Conservation (phyloP, 2,113 vertebrate species). For the Ciconia maguari region DNA sequence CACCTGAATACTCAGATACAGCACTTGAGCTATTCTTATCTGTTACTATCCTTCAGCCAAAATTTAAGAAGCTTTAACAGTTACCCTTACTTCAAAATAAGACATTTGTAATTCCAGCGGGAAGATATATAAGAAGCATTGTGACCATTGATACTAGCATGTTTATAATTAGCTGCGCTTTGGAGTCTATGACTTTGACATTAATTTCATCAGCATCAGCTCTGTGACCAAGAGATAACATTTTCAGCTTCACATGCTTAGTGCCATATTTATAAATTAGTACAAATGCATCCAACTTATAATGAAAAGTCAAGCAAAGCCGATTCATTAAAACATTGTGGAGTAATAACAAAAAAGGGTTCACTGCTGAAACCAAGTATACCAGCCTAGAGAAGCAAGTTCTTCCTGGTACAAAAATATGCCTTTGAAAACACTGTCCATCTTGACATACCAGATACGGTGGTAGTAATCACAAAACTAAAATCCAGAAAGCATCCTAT, state of each 20-base stretch:
- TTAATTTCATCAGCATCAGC: neutral
- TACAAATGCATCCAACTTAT: neutral
- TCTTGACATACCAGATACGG: neutral
- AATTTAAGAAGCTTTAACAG: neutral
- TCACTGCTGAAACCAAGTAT: neutral
- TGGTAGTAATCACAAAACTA: neutral
- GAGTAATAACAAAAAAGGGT: neutral
- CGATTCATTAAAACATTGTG: neutral
- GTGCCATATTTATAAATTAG: neutral
- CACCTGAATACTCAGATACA: neutral
- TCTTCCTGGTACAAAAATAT: neutral
- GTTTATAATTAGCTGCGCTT: neutral
- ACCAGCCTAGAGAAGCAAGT: neutral
- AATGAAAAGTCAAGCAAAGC: neutral
- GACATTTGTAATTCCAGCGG: neutral
- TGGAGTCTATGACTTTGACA: neutral
- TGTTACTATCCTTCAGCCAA: neutral
- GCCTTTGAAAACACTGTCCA: neutral
- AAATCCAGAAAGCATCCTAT: neutral
- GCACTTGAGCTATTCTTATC: neutral
- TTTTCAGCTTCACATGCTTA: neutral
- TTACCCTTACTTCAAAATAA: neutral
- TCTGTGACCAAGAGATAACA: neutral
- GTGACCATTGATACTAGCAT: neutral
- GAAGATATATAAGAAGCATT: neutral